Conservation (phyloP, 1,140 invertebrate species). For the Penaeus indicus region DNA sequence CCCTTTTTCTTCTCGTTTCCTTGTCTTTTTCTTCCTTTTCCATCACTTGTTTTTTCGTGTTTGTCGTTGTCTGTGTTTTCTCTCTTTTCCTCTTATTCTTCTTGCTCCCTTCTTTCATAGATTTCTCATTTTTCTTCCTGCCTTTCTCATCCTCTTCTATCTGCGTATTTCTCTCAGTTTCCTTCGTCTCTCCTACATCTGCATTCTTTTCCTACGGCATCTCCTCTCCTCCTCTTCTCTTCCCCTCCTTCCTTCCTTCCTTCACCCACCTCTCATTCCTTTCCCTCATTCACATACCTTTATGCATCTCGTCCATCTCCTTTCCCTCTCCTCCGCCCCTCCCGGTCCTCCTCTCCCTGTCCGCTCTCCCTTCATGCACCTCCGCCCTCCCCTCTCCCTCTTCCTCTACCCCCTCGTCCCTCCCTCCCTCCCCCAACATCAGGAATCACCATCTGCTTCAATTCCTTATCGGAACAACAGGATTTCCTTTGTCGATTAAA, state of each 20-base stretch:
- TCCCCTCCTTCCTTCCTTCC: not conserved
- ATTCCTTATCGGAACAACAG: no score
- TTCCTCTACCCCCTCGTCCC: not conserved
- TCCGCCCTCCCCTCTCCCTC: not conserved
- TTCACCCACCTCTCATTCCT: not conserved
- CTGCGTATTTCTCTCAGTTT: no score
- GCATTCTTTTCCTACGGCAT: not conserved
- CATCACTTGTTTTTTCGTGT: not conserved
- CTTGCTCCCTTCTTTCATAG: not conserved
- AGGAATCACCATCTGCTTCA: no score
- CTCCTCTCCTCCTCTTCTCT: not conserved
- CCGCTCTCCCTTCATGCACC: not conserved
- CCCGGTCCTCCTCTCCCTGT: not conserved
- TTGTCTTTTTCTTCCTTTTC: not conserved
- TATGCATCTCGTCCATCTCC: not conserved
- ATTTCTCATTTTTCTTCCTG: not conserved
- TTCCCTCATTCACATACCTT: not conserved
- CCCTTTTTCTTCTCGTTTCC: not conserved
- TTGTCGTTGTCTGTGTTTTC: not conserved
- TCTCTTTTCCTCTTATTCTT: no score
- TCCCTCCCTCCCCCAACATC: not conserved
- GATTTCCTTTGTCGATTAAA: no score
- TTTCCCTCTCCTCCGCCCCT: not conserved
- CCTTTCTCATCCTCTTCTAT: no score
- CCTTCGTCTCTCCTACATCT: no score